Percentiles rank a stretch among this genome's conserved stretches.
Conservation (phyloP, 2,888 invertebrate species). For the Drosophila atripex region DNA sequence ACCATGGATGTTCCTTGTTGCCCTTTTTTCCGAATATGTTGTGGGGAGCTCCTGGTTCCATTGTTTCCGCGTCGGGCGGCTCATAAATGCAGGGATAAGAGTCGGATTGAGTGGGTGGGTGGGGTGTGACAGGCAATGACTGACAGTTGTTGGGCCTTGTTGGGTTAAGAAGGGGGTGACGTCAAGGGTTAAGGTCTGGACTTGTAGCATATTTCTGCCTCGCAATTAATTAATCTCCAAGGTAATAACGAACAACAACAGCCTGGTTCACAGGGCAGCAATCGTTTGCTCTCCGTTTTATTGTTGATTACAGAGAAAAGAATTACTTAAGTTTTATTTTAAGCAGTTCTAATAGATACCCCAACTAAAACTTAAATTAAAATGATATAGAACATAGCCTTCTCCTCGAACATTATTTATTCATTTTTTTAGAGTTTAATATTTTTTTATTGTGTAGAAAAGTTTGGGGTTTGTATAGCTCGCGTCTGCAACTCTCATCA, state of each 20-base stretch:
- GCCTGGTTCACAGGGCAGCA: constrained; percentile 39
- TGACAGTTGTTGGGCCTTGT: constrained; percentile 52
- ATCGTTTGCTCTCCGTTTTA: constrained; percentile 69
- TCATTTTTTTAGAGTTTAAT: not conserved
- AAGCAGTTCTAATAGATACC: no score
- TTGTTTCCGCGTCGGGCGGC: constrained; percentile 34
- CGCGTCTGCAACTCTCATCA: constrained; percentile 31
- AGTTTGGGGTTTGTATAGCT: constrained; percentile 1
- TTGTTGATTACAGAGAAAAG: constrained; percentile 44
- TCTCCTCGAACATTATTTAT: no score
- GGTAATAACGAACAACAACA: constrained; percentile 68
- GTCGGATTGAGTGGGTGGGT: constrained; percentile 21
- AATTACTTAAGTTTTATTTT: not conserved
- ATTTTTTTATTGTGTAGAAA: constrained; percentile 2
- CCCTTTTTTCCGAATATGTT: constrained; percentile 27
- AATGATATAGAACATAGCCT: no score
- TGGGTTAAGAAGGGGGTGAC: not conserved
- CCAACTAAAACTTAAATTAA: no score
- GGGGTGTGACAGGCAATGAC: constrained; percentile 63
- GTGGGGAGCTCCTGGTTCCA: constrained; percentile 1
- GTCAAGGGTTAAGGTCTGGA: constrained; percentile 29
- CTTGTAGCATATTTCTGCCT: constrained; percentile 75
- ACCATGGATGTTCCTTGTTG: constrained; percentile 71
- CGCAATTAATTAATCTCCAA: constrained; percentile 81
- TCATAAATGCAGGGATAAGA: constrained; percentile 65